Conservation (phyloP, 2,797 vertebrate species). For the Xenops minutus region DNA sequence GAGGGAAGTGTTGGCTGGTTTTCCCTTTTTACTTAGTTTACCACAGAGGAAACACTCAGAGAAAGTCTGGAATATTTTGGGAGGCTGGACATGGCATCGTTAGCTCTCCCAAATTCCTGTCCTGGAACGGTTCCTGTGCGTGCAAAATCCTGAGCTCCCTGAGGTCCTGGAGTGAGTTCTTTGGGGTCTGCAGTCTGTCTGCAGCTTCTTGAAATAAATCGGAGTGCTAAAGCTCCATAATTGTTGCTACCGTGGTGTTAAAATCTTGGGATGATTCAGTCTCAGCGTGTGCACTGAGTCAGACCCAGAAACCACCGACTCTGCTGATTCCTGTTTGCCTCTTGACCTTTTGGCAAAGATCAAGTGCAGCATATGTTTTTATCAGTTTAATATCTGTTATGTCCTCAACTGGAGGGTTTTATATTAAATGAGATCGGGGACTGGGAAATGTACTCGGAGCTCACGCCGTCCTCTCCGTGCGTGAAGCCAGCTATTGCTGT, state of each 20-base stretch:
- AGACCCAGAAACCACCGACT: not conserved
- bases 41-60: not conserved
- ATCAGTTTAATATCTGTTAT: constrained; percentile 53
- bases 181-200: not conserved
- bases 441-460: constrained; percentile 24
- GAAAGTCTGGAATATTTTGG: not conserved
- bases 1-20: not conserved
- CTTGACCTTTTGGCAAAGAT: constrained; percentile 57
- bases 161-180: not conserved
- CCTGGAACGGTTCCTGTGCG: not conserved
- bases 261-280: not conserved
- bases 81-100: accelerated
- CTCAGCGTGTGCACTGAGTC: not conserved
- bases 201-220: constrained; percentile 6
- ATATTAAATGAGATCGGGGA: constrained; percentile 43
- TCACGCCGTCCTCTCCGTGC: not conserved
- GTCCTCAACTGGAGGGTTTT: constrained; percentile 41
- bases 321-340: constrained; percentile 20
- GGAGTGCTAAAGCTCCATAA: not conserved
- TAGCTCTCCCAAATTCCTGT: not conserved
- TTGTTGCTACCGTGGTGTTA: not conserved
- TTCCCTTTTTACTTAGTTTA: not conserved
- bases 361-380: constrained; percentile 41
- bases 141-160: not conserved
- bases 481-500: not conserved